Evolutionary conservation across 2,797 vertebrate species (phyloP).

Genomic region (Microchirus variegatus): DNA sequence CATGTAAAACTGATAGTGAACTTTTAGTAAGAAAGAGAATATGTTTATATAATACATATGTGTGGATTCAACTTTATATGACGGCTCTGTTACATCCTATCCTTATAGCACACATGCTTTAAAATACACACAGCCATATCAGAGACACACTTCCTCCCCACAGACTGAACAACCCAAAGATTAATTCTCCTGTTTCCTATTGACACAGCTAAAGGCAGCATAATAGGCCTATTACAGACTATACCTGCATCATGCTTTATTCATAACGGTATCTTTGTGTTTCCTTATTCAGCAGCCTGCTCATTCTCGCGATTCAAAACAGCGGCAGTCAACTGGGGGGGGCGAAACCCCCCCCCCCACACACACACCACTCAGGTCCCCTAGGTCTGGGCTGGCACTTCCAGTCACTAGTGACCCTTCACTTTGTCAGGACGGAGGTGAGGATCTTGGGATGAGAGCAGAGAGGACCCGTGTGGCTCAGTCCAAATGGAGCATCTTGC

Average conservation of each 20-base stretch:
- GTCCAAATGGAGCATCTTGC: slow-evolving; percentile 94
- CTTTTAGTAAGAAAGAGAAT: too few relatives aligned
- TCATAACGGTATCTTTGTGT: slow-evolving; percentile 63
- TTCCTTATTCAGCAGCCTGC: slow-evolving; percentile 71
- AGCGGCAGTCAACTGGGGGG: slow-evolving; percentile 47
- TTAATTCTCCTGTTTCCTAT: slow-evolving; percentile 63
- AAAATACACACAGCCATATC: slow-evolving; percentile 15
- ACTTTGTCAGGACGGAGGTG: slow-evolving; percentile 61
- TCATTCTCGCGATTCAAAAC: slow-evolving; percentile 63
- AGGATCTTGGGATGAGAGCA: slow-evolving; percentile 45
- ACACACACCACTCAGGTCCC: slow-evolving; percentile 48
- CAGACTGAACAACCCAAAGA: slow-evolving; percentile 18
- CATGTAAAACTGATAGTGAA: too few relatives aligned
- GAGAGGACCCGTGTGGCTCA: slow-evolving; percentile 89
- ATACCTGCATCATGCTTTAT: slow-evolving; percentile 78
- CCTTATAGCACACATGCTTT: slow-evolving; percentile 1
- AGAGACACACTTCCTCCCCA: slow-evolving; percentile 14
- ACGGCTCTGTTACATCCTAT: neutral
- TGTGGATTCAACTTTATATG: neutral
- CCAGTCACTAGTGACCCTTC: slow-evolving; percentile 63
- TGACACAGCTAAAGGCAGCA: slow-evolving; percentile 66
- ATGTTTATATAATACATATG: neutral
- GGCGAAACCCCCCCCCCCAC: slow-evolving; percentile 41
- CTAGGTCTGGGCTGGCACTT: slow-evolving; percentile 40
- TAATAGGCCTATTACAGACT: slow-evolving; percentile 73